Conservation (phyloP, 2,888 invertebrate genomes). For the Lithosia quadra region DNA sequence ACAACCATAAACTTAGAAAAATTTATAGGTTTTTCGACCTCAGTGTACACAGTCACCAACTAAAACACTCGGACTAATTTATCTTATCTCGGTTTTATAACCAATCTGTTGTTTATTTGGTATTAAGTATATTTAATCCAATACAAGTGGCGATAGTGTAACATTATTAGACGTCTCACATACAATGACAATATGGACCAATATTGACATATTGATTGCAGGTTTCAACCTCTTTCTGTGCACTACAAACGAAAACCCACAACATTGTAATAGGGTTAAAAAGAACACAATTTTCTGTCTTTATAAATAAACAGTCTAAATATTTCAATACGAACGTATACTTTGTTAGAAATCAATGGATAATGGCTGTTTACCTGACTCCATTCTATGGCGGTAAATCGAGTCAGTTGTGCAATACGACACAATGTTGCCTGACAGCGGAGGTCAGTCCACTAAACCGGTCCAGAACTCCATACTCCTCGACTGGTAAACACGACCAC, state of each 20-base stretch:
- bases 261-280: not conserved
- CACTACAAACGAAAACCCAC: not conserved
- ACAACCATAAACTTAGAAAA: no score
- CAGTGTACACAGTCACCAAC: no score
- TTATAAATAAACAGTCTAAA: not conserved
- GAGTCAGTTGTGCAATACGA: conserved; percentile 52
- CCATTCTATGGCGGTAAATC: conserved; percentile 35
- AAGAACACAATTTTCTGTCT: not conserved
- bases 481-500: conserved; percentile 45
- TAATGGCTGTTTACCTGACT: conserved; percentile 40
- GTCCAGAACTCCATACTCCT: conserved; percentile 45
- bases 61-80: not conserved
- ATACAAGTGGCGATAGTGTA: not conserved
- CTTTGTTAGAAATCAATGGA: conserved; percentile 31
- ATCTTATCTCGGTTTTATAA: not conserved
- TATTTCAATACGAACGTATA: conserved; percentile 8
- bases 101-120: not conserved
- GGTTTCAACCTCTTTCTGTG: not conserved
- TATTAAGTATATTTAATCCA: not conserved
- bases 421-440: conserved; percentile 44
- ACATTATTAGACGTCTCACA: not conserved
- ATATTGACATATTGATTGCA: not conserved
- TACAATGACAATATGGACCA: not conserved
- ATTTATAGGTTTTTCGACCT: no score
- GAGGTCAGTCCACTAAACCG: conserved; percentile 57